These are phyloP conservation scores for Hypselothyrea guttata DNA, from an alignment of 2,888 invertebrate species.

Conservation along the genomic window DNA sequence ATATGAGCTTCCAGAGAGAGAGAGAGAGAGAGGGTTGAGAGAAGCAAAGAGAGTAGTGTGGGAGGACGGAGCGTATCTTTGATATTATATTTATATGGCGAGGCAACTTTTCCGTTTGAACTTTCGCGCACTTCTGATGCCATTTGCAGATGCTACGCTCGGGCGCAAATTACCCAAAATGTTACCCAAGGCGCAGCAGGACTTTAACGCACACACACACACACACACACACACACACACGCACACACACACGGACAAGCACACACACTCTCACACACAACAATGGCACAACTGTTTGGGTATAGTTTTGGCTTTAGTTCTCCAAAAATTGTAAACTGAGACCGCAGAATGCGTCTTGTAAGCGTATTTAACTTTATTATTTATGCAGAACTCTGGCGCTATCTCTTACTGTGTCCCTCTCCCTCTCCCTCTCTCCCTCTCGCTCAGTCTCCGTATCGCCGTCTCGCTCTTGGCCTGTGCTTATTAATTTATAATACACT, in stretches of 20 bases:
- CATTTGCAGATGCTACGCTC: constrained; percentile 57
- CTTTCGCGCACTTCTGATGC: constrained; percentile 57
- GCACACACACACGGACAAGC: constrained; percentile 4
- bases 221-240: constrained; percentile 8
- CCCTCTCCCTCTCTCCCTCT: no score
- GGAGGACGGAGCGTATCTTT: no score
- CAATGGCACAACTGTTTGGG: constrained; percentile 40
- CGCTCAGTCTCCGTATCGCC: constrained; percentile 7
- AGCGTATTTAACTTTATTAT: constrained; percentile 77
- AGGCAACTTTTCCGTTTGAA: constrained; percentile 39
- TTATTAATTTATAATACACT: constrained; percentile 78
- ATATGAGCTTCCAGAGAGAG: no score
- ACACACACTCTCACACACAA: constrained; percentile 17
- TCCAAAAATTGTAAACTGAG: constrained; percentile 37
- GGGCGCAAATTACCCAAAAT: constrained; percentile 68
- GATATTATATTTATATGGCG: constrained; percentile 8
- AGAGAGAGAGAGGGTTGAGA: no score
- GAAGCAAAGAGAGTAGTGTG: no score
- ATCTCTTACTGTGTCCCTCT: constrained; percentile 12
- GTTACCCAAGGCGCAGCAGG: constrained; percentile 63
- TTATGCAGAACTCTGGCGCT: constrained; percentile 56
- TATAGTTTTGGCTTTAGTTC: constrained; percentile 49
- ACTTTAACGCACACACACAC: constrained; percentile 14
- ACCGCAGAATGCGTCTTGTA: constrained; percentile 69
- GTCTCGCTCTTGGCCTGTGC: constrained; percentile 48